Conservation (phyloP, 2,113 vertebrate genomes). For the Uria aalge region DNA sequence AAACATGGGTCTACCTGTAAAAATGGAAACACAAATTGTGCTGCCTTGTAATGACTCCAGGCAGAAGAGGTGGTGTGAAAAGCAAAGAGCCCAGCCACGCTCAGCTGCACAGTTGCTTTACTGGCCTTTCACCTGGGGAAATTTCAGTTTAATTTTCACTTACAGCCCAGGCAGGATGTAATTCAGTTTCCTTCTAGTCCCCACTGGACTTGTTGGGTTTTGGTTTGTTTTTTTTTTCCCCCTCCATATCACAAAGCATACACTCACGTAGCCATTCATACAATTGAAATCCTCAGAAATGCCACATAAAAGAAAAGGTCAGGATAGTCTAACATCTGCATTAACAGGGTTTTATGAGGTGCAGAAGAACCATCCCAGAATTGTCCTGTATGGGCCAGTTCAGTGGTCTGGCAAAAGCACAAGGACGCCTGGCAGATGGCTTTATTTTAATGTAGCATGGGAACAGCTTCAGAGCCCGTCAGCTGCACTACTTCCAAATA, state of each 20-base stretch:
- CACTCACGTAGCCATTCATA: neutral
- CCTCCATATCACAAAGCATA: neutral
- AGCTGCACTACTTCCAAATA: neutral
- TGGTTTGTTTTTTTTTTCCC: neutral
- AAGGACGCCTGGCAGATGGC: neutral
- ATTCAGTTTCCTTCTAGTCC: neutral
- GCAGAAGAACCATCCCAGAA: constrained; percentile 4
- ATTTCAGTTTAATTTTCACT: neutral
- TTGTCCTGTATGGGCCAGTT: neutral
- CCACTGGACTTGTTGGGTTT: neutral
- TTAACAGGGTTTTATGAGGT: neutral
- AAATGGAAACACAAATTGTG: neutral
- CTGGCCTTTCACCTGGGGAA: neutral
- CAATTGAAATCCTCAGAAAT: neutral
- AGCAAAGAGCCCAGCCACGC: neutral
- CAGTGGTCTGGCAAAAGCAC: neutral
- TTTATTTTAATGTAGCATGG: neutral
- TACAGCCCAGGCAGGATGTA: constrained; percentile 6
- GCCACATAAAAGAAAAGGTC: neutral
- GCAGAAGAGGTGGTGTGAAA: neutral
- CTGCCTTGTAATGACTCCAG: neutral
- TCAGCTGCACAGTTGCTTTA: neutral
- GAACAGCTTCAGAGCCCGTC: neutral
- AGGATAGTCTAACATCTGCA: neutral
- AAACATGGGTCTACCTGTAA: neutral